These are phyloP conservation scores for Coenonympha arcania DNA, from an alignment of 2,888 invertebrate genomes.

Conservation along the genomic window DNA sequence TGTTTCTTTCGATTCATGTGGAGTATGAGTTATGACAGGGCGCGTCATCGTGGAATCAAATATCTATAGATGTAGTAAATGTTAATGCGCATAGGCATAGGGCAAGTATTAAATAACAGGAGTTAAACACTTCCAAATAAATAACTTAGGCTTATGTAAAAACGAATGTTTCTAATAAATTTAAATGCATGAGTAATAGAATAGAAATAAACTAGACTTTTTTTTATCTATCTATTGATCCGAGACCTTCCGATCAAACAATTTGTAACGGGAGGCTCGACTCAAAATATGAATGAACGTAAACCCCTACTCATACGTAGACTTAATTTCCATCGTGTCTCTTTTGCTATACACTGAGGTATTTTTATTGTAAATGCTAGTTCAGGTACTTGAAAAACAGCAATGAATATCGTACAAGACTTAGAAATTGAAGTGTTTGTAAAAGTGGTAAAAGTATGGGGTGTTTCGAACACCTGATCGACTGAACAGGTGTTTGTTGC, in stretches of 20 bases:
- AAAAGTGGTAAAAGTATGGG: constrained; percentile 26
- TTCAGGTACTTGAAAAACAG: constrained; percentile 12
- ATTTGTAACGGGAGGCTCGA: constrained; percentile 37
- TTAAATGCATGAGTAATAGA: not conserved
- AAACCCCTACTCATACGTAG: constrained; percentile 5
- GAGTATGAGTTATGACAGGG: no score
- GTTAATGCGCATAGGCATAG: not conserved
- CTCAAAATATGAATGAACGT: constrained; percentile 46
- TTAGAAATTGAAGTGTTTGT: not conserved
- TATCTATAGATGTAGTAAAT: no score
- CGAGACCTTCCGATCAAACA: constrained; percentile 24
- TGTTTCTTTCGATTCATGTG: no score
- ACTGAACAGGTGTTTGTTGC: constrained; percentile 45
- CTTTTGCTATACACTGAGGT: constrained; percentile 21
- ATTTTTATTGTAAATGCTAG: not conserved
- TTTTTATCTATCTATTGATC: constrained; percentile 1
- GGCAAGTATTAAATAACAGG: not conserved
- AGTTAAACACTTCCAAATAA: not conserved
- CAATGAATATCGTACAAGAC: constrained; percentile 27
- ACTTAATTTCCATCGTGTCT: not conserved
- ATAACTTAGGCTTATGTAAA: no score
- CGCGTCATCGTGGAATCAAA: not conserved
- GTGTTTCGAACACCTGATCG: constrained; percentile 48
- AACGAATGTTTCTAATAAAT: no score
- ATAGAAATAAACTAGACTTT: not conserved